phyloP scores from a whole-genome alignment of 2,888 invertebrate genomes.

The Capitulum mitella region DNA sequence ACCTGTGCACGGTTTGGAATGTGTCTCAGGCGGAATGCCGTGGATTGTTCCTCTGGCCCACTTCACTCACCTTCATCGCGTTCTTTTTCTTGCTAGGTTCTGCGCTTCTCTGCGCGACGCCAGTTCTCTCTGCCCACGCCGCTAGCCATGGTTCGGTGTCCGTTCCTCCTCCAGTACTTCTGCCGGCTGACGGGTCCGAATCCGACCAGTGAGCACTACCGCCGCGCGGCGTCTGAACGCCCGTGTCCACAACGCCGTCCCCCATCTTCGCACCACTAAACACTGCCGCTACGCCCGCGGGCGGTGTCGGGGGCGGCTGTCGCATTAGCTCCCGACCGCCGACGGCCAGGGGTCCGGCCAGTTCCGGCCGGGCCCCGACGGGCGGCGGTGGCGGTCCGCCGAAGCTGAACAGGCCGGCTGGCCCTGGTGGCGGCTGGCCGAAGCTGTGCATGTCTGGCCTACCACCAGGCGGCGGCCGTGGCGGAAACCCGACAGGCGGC shows the following conservation, averaged over 20 bases:
- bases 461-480: background rate
- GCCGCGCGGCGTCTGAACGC: too few species aligned
- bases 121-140: background rate
- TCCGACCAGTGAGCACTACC: too few species aligned
- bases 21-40: too few species aligned
- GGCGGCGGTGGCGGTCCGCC: background rate
- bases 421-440: background rate
- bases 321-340: too few species aligned
- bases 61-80: background rate
- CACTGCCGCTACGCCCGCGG: too few species aligned
- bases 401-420: background rate
- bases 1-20: too few species aligned
- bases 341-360: too few species aligned
- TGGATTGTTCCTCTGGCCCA: too few species aligned
- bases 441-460: background rate
- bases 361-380: background rate
- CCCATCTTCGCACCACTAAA: too few species aligned
- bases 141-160: background rate
- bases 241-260: too few species aligned
- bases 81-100: background rate
- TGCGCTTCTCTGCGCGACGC: background rate
- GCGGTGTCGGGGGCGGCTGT: too few species aligned
- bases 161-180: background rate
- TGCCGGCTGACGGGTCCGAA: background rate
- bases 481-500: background rate